Evolutionary conservation across 2,113 vertebrate species (phyloP).

Genomic region (Zapornia atra): DNA sequence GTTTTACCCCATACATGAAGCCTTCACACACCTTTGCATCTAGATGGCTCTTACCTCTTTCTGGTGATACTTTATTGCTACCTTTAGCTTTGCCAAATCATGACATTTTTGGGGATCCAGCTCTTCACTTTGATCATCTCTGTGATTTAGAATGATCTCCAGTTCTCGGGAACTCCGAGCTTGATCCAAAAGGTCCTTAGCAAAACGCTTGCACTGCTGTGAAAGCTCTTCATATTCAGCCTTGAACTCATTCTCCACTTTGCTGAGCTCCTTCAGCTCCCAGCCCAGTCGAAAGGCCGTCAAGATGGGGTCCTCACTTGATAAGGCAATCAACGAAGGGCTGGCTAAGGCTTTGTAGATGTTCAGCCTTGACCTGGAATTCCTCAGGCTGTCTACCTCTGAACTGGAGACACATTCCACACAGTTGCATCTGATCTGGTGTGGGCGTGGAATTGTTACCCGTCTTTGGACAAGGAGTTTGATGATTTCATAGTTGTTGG

Average conservation of each 20-base stretch:
- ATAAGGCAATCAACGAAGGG: conserved; percentile 94
- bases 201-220: conserved; percentile 96
- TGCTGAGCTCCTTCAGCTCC: conserved; percentile 98
- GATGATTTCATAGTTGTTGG: conserved; percentile 99
- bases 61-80: conserved; percentile 99
- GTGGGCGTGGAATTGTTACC: conserved; percentile 93
- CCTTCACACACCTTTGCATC: neutral
- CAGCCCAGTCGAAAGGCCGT: conserved; percentile 95
- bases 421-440: conserved; percentile 96
- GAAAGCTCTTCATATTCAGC: conserved; percentile 98
- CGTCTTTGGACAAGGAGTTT: conserved; percentile 94
- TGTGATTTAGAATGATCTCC: conserved; percentile 96
- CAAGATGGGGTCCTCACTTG: conserved; percentile 88
- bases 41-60: conserved; percentile 87
- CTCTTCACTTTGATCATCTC: conserved; percentile 95
- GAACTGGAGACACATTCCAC: conserved; percentile 97
- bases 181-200: conserved; percentile 97
- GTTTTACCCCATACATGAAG: neutral
- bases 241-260: conserved; percentile 98
- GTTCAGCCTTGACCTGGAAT: conserved; percentile 93
- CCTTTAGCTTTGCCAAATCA: conserved; percentile 94
- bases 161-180: conserved; percentile 93
- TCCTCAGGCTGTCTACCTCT: conserved; percentile 94
- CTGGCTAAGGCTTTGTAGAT: conserved; percentile 97
- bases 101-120: conserved; percentile 92